Evolutionary conservation across 2,797 vertebrate species (phyloP).

Genomic region (Picus viridis): DNA sequence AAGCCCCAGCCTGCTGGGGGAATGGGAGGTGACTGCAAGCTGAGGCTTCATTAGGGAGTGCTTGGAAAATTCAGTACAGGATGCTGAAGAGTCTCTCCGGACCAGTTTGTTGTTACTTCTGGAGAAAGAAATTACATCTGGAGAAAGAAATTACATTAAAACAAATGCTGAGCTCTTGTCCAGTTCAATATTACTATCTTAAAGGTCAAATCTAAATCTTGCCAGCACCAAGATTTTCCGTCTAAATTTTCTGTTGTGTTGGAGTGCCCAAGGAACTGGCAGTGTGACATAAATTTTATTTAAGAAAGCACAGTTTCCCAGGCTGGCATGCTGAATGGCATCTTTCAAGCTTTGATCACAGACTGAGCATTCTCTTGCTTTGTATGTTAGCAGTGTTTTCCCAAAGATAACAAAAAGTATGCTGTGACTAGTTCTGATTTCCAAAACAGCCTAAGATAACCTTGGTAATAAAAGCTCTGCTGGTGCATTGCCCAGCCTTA

Average conservation of each 20-base stretch:
- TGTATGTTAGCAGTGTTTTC: conserved; percentile 8
- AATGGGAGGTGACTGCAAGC: not conserved
- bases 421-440: not conserved
- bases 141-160: not conserved
- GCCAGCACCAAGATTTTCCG: not conserved
- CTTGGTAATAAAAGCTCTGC: not conserved
- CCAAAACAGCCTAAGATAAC: not conserved
- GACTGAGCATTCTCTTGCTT: conserved; percentile 10
- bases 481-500: not conserved
- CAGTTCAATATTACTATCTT: not conserved
- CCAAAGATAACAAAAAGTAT: not conserved
- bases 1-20: not conserved
- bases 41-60: not conserved
- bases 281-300: conserved; percentile 21
- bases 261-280: not conserved
- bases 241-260: not conserved
- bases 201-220: conserved; percentile 13
- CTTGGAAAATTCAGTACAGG: not conserved
- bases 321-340: not conserved
- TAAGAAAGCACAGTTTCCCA: not conserved
- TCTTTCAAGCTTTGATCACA: not conserved
- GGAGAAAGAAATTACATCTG: not conserved
- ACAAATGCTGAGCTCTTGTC: not conserved
- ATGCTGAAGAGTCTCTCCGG: not conserved
- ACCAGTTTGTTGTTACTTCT: not conserved